phyloP scores from a whole-genome alignment of 30 jellyfish, hydroid and myxozoan species.

The Rhopilema esculentum region DNA sequence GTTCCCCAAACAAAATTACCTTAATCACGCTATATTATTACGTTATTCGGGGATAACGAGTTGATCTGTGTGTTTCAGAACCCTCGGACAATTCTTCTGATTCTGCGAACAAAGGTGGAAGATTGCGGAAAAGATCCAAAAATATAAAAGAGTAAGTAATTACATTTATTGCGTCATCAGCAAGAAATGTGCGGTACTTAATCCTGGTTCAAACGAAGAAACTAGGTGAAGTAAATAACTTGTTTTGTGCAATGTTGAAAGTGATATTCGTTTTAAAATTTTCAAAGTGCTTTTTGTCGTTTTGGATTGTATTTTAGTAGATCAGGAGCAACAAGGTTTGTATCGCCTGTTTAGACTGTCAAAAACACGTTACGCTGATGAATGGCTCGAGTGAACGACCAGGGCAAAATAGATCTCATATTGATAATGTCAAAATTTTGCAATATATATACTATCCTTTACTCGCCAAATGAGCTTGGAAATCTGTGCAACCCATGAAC shows the following conservation, averaged over 20 bases:
- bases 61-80: not conserved
- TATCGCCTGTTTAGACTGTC: not conserved
- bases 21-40: not conserved
- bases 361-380: too few relatives aligned
- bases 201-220: not conserved
- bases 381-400: not conserved
- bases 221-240: too few relatives aligned
- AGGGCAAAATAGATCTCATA: too few relatives aligned
- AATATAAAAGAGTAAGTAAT: slow-evolving; percentile 61
- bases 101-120: slow-evolving; percentile 47
- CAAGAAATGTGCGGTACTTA: not conserved
- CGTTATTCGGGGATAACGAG: not conserved
- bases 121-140: slow-evolving; percentile 60
- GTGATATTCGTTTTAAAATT: too few relatives aligned
- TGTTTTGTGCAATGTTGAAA: too few relatives aligned
- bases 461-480: not conserved
- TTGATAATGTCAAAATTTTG: too few relatives aligned
- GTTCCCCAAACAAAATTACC: not conserved
- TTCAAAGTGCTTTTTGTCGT: not conserved
- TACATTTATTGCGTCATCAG: not conserved
- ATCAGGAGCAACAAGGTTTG: not conserved
- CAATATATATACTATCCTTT: too few relatives aligned
- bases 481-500: not conserved
- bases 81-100: not conserved
- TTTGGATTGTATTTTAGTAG: not conserved